phyloP scores from a whole-genome alignment of 2,113 vertebrate genomes.

The Pardalotus punctatus region DNA sequence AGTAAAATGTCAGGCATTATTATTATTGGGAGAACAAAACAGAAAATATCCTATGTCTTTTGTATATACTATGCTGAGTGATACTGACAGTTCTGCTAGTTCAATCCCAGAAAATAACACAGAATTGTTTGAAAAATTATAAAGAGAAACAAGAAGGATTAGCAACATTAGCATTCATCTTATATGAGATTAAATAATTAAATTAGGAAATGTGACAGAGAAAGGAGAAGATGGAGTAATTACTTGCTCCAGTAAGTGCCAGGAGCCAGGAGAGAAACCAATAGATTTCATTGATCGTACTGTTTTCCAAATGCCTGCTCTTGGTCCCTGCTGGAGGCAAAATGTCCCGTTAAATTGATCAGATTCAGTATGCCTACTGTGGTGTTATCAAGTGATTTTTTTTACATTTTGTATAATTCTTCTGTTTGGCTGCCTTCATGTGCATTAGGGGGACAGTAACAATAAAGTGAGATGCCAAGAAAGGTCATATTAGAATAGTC shows the following conservation, averaged over 20 bases:
- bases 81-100: neutral
- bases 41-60: neutral
- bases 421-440: neutral
- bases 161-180: neutral
- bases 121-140: neutral
- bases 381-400: neutral
- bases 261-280: neutral
- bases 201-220: neutral
- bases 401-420: neutral
- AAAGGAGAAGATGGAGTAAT: neutral
- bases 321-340: neutral
- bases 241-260: neutral
- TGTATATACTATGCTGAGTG: neutral
- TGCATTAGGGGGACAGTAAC: neutral
- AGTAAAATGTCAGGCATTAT: neutral
- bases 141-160: neutral
- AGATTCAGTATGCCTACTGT: neutral
- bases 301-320: neutral
- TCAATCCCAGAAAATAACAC: neutral
- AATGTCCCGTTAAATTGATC: neutral
- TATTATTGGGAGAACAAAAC: neutral
- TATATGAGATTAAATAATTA: neutral
- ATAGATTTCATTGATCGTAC: neutral
- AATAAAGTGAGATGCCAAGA: neutral
- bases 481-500: neutral